Conservation (phyloP, 2,797 vertebrate species). For the Euphonia xanthogaster region DNA sequence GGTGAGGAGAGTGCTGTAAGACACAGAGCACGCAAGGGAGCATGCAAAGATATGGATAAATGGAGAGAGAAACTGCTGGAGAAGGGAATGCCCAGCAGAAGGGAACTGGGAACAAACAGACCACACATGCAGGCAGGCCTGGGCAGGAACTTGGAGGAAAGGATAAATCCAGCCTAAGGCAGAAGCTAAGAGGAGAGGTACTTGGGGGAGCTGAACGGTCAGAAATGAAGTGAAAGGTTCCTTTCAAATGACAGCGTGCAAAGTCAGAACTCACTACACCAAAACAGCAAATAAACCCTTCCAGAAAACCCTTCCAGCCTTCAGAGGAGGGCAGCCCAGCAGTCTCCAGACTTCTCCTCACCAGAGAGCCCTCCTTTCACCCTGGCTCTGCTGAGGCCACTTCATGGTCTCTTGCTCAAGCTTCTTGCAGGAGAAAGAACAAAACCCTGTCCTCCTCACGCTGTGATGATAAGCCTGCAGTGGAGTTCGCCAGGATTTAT, state of each 20-base stretch:
- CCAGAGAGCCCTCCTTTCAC: not conserved
- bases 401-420: not conserved
- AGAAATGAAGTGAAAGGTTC: not conserved
- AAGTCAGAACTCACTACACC: not conserved
- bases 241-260: not conserved
- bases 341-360: not conserved
- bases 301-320: not conserved
- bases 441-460: not conserved
- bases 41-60: fast-evolving
- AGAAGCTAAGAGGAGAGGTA: not conserved
- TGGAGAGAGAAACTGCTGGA: not conserved
- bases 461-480: not conserved
- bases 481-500: slow-evolving; percentile 13
- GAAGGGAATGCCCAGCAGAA: not conserved
- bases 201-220: not conserved
- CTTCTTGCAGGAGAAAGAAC: not conserved
- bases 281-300: not conserved
- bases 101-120: not conserved
- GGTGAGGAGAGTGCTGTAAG: not conserved
- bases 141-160: not conserved
- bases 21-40: not conserved
- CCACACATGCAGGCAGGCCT: not conserved
- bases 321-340: not conserved
- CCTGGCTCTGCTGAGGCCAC: not conserved
- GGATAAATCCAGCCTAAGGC: not conserved